phyloP scores from a whole-genome alignment of 2,113 vertebrate genomes.

The Mormoops blainvillei region DNA sequence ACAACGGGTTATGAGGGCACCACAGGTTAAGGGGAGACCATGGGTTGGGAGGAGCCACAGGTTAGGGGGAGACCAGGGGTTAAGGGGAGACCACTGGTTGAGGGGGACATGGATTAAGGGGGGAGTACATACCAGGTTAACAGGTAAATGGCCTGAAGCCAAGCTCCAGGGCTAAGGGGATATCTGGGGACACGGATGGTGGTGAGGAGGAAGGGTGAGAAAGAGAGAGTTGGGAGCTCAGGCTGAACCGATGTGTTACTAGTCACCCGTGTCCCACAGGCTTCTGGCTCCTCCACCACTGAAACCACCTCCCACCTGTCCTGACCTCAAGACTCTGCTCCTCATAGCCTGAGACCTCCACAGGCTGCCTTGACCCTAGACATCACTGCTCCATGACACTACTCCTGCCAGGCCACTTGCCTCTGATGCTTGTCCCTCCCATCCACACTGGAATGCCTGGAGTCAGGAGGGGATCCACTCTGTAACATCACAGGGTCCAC shows the following conservation, averaged over 20 bases:
- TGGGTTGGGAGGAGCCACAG: too few relatives aligned
- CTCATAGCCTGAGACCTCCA: too few relatives aligned
- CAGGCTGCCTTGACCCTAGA: fast-evolving
- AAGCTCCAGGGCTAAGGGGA: fast-evolving
- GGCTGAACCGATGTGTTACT: not conserved
- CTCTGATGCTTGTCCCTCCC: not conserved
- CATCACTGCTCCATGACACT: fast-evolving
- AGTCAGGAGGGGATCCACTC: fast-evolving
- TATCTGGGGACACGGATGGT: fast-evolving
- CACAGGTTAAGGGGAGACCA: too few relatives aligned
- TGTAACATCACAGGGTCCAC: not conserved
- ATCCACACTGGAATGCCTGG: too few relatives aligned
- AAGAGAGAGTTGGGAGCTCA: not conserved
- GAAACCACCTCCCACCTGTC: not conserved
- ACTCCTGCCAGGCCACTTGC: too few relatives aligned
- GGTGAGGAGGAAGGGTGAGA: too few relatives aligned
- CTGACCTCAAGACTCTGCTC: not conserved
- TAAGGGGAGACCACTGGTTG: too few relatives aligned
- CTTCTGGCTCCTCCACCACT: not conserved
- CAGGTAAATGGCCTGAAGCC: too few relatives aligned
- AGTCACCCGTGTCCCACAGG: not conserved
- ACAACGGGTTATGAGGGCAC: too few relatives aligned
- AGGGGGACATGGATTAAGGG: too few relatives aligned
- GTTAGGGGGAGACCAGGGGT: not conserved
- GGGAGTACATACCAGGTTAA: fast-evolving